A percentile compares a stretch with the other conserved stretches of the same genome.
These are phyloP conservation scores for Agriopis leucophaearia DNA, from an alignment of 2,888 invertebrate species.

Conservation along the genomic window DNA sequence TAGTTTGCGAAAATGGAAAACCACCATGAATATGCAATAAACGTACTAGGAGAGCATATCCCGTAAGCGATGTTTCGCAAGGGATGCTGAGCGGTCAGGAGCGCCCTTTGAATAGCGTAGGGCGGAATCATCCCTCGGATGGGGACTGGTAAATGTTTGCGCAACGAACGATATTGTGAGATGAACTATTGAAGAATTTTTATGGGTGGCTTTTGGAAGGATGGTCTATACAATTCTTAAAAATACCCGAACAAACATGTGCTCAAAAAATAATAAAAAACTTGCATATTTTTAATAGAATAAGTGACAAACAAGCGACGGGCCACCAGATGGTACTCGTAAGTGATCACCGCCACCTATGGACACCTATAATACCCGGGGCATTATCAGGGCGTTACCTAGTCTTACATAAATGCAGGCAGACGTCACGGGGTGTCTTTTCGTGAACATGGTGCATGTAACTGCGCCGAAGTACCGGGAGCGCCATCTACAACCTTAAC, in stretches of 20 bases:
- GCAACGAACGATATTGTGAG: slow-evolving; percentile 40
- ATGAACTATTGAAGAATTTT: slow-evolving; percentile 14
- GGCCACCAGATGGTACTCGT: no score
- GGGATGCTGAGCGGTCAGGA: slow-evolving; percentile 80
- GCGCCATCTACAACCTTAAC: no score
- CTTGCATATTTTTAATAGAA: no score
- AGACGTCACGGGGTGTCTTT: no score
- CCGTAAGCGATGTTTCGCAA: slow-evolving; percentile 71
- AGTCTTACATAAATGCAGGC: no score
- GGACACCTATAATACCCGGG: no score
- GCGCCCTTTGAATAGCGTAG: slow-evolving; percentile 60
- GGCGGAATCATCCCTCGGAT: slow-evolving; percentile 60
- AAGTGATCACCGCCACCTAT: no score
- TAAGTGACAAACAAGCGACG: no score
- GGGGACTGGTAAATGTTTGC: slow-evolving; percentile 52
- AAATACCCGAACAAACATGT: background rate
- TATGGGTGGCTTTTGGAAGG: background rate
- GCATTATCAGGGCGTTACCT: no score
- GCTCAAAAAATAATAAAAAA: background rate
- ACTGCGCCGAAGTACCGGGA: no score
- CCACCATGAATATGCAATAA: slow-evolving; percentile 82
- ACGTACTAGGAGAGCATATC: slow-evolving; percentile 77
- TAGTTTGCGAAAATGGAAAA: slow-evolving; percentile 72
- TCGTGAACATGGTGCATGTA: no score
- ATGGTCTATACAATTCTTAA: background rate